A percentile compares a stretch with the other conserved stretches of the same genome.
phyloP scores from a whole-genome alignment of 2,888 invertebrate genomes.

The Ecliptopera silaceata region DNA sequence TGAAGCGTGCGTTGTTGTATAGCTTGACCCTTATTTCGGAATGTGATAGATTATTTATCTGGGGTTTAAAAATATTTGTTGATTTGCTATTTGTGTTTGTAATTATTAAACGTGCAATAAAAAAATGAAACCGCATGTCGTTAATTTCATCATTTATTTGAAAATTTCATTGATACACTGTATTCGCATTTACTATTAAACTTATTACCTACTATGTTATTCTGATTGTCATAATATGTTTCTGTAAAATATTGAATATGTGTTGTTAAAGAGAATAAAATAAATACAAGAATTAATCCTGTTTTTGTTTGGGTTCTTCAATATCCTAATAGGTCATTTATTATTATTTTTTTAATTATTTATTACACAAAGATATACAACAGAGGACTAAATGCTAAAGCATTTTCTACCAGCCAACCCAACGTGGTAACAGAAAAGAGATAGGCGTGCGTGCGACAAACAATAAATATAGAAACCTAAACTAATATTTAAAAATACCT shows the following conservation, averaged over 20 bases:
- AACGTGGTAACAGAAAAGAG: no score
- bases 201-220: slow-evolving; percentile 78
- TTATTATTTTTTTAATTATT: no score
- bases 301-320: slow-evolving; percentile 40
- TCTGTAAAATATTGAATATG: slow-evolving; percentile 84
- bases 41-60: slow-evolving; percentile 77
- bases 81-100: slow-evolving; percentile 68
- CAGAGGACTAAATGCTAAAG: no score
- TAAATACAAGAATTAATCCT: slow-evolving; percentile 70
- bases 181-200: slow-evolving; percentile 79
- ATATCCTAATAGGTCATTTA: neutral
- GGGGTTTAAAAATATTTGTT: slow-evolving; percentile 62
- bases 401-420: no score
- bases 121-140: slow-evolving; percentile 49
- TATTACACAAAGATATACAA: no score
- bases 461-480: no score
- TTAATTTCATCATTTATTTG: slow-evolving; percentile 45
- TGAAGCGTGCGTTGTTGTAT: slow-evolving; percentile 1
- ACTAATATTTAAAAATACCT: no score
- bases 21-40: slow-evolving; percentile 45
- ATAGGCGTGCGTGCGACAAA: no score
- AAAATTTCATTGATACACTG: slow-evolving; percentile 59
- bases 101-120: slow-evolving; percentile 56
- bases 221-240: slow-evolving; percentile 82
- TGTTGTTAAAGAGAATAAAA: slow-evolving; percentile 84